Conservation (phyloP, 2,113 vertebrate species). For the Calonectris borealis region DNA sequence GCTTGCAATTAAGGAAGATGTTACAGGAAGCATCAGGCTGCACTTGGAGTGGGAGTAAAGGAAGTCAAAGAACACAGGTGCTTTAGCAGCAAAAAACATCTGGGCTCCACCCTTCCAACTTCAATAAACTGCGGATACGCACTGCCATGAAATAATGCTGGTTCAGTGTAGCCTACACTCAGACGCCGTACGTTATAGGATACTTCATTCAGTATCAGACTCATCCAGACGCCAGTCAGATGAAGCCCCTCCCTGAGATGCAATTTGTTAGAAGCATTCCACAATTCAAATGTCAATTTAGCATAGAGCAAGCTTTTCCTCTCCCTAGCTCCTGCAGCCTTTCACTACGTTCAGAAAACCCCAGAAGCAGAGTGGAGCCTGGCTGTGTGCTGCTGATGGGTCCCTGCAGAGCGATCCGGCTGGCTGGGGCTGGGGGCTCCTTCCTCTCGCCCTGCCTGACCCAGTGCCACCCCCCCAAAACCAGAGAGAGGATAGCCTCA, state of each 20-base stretch:
- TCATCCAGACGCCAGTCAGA: neutral
- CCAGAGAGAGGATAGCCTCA: neutral
- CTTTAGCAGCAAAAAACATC: neutral
- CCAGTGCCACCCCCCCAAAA: neutral
- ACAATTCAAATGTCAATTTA: neutral
- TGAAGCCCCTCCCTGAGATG: neutral
- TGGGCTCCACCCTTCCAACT: neutral
- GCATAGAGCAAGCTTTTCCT: neutral
- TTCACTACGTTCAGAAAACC: neutral
- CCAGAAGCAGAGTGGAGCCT: neutral
- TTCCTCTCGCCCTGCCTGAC: neutral
- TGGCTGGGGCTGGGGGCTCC: neutral
- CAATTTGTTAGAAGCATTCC: neutral
- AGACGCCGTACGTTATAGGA: neutral
- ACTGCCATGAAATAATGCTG: neutral
- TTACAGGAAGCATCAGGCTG: neutral
- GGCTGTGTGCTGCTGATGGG: neutral
- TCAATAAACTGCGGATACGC: neutral
- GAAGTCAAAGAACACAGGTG: neutral
- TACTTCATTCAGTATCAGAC: neutral
- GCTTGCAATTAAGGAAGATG: constrained; percentile 2
- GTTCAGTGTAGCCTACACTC: neutral
- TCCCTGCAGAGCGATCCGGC: accelerated
- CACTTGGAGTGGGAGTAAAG: constrained; percentile 1
- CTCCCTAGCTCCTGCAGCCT: neutral